These are phyloP conservation scores for Phrixothrix hirtus DNA, from an alignment of 2,888 invertebrate species.

Conservation along the genomic window DNA sequence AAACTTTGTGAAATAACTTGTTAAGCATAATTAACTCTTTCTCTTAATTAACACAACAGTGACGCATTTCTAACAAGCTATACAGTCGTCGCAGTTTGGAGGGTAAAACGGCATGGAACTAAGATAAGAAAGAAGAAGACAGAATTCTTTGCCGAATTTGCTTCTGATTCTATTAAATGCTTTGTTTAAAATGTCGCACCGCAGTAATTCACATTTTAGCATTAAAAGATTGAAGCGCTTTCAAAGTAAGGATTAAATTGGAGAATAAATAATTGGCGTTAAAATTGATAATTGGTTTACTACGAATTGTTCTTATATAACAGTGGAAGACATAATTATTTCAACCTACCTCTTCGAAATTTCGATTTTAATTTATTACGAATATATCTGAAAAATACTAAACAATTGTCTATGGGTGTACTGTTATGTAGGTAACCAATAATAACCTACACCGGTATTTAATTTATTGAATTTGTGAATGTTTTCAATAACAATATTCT, in stretches of 20 bases:
- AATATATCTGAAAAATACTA: no score
- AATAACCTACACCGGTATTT: no score
- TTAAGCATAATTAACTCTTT: constrained; percentile 55
- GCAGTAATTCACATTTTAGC: constrained; percentile 37
- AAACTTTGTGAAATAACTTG: constrained; percentile 53
- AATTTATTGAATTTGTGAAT: no score
- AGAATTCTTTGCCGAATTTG: constrained; percentile 20
- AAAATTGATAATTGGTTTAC: background rate
- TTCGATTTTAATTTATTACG: no score
- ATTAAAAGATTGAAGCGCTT: constrained; percentile 36
- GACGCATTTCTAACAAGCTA: constrained; percentile 52
- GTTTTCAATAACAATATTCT: no score
- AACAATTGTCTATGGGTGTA: no score
- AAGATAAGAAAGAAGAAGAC: constrained; percentile 28
- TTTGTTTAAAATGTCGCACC: constrained; percentile 43
- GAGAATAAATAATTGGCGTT: constrained; percentile 30
- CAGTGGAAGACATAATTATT: no score
- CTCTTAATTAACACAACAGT: constrained; percentile 55
- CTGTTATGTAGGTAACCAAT: no score
- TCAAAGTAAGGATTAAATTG: constrained; percentile 37
- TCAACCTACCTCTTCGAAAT: no score
- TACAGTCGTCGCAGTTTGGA: constrained; percentile 36
- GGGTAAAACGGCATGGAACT: constrained; percentile 26
- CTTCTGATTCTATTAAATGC: constrained; percentile 36
- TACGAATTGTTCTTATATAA: no score